Base-by-base conservation (phyloP, 92 coral and sea anemone species). In the Porites lobata region DNA sequence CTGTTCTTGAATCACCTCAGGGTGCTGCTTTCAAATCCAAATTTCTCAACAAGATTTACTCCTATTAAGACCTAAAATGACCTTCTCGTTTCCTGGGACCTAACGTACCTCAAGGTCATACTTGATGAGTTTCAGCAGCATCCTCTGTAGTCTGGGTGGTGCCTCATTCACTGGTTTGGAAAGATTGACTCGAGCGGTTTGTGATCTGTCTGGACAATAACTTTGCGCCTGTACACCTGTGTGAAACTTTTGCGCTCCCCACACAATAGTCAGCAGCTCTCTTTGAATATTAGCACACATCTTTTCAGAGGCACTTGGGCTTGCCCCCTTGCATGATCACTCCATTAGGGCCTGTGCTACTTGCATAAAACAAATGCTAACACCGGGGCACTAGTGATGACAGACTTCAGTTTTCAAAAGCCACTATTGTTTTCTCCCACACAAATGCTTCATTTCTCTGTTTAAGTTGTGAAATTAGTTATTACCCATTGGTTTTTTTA, bases 61-160 rank as follows among this genome's bases (percentile, higher is more conserved):
- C 87, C 90, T 43, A 82, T 82, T 19, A 26, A 76, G 70, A 81
- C 86, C 91, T 32, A 89, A 86, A 19, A 89, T 65, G 17, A 53
- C 72, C 63, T 89, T 84, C 26, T 76, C 57, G 19, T 89, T 83
- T 56, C 85, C 92, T 17, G 89, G 92, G 8, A 84, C 84, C 52
- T 89, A 89, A 9, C 83, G 75, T 26, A 90, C 90, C 8, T 85
- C 68, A 19, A 86, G 61, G 66, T 92, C 77, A 83, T 92, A 92
- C 73, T 85, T 89, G 59, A 88, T 85, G 43, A 92, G 92, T 57
- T 88, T 91, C 18, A 91, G 58, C 7, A 88, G 84, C 92, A 88
- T 91, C 22, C 86, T 7, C 54, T 91, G 94, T 38, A 87, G 75
- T 26, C 94, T 65, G 63, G 53, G 87, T 29, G 32, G 32, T 29